Base-by-base conservation (phyloP, 2,113 vertebrate species). In the Apodemus sylvaticus region DNA sequence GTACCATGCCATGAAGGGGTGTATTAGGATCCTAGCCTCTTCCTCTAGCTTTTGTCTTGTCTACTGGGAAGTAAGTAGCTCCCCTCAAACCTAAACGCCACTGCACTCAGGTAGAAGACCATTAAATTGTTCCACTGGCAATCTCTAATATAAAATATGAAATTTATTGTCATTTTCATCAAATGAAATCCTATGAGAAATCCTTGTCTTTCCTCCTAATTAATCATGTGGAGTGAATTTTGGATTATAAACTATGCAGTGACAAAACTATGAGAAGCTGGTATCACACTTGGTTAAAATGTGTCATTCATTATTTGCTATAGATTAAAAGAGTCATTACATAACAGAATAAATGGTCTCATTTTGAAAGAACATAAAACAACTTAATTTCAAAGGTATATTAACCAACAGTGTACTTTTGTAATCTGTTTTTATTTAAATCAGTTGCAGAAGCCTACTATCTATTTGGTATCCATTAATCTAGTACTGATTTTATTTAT, bases 181-280 rank as follows among this genome's bases (percentile, higher is more conserved):
- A 88, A 78, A 58, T 83, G 26, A 68, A 77, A 94, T 81, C 17
- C n/a, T n/a, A n/a, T n/a, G n/a, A n/a, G n/a, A n/a, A n/a, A n/a
- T n/a, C n/a, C 13, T 45, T 77, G 20, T 14, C 9, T 76, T 45
- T 94, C 22, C 62, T 66, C 86, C 68, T 60, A 77, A 82, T 20
- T 29, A 81, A 51, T 83, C 31, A 62, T n/a, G 31, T 81, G 58
- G 5, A 81, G 8, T 73, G 34, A 93, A 62, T 36, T 42, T 92
- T 92, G 77, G 10, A 45, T 24, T 85, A 85, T 74, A 77, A 36
- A 92, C 87, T 34, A 29, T 10, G 39, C 77, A 89, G 42, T 64
- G 68, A 64, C 2, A 94, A 86, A 86, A 53, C 36, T 22, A 7
- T 51, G 51, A 86, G 6, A 71, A 74, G 0, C 26, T 79, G 45